These are phyloP conservation scores for Mactra quadrangularis DNA, from an alignment of 1,140 invertebrate species.

Conservation along the genomic window DNA sequence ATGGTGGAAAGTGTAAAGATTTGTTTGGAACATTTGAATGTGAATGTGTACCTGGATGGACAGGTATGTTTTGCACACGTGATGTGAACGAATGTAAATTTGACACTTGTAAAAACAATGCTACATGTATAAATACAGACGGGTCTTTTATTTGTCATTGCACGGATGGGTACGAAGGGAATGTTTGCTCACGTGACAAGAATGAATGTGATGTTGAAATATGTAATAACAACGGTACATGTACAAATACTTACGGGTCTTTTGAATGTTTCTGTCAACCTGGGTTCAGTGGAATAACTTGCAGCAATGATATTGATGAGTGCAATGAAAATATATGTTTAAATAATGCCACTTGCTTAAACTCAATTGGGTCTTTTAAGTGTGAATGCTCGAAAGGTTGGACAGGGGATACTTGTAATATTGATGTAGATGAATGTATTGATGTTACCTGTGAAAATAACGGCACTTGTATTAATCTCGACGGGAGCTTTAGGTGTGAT, in stretches of 20 bases:
- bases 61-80: not conserved
- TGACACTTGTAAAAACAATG: not conserved
- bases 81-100: not conserved
- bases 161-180: not conserved
- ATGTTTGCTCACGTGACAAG: not conserved
- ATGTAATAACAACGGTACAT: not conserved
- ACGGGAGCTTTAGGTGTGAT: conserved; percentile 4
- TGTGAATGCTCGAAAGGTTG: conserved; percentile 29
- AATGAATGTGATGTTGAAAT: not conserved
- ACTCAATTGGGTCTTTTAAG: not conserved
- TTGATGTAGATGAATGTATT: conserved; percentile 96
- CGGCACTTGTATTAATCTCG: conserved; percentile 78
- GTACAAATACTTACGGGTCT: not conserved
- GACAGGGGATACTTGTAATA: conserved; percentile 8
- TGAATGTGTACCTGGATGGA: conserved; percentile 15
- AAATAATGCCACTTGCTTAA: conserved; percentile 6
- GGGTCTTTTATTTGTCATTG: not conserved
- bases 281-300: not conserved
- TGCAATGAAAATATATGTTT: conserved; percentile 7
- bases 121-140: not conserved
- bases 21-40: not conserved
- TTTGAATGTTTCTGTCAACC: not conserved
- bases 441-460: conserved; percentile 94
- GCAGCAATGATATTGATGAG: conserved; percentile 1
- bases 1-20: not conserved